Conservation (phyloP, 2,113 vertebrate species). For the Strix uralensis region DNA sequence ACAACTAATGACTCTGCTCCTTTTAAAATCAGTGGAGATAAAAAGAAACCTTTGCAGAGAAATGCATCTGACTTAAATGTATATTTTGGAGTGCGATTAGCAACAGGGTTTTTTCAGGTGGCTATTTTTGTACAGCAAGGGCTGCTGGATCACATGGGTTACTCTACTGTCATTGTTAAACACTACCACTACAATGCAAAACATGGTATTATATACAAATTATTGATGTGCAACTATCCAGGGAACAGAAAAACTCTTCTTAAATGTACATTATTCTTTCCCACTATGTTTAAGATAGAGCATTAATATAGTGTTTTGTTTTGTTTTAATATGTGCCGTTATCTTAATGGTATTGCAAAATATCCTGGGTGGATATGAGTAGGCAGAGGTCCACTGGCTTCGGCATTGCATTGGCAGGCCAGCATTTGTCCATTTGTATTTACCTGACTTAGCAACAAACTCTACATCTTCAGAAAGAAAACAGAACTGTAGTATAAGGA, state of each 20-base stretch:
- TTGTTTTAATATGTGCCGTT: neutral
- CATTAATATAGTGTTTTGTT: neutral
- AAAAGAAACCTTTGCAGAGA: neutral
- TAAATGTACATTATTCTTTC: neutral
- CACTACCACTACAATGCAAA: neutral
- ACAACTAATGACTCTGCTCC: neutral
- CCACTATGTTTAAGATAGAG: neutral
- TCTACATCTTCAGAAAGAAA: constrained; percentile 24
- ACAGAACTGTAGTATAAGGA: neutral
- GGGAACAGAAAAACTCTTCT: neutral
- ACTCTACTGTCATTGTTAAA: neutral
- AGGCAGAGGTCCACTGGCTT: neutral
- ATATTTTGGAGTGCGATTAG: neutral
- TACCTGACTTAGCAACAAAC: constrained; percentile 38
- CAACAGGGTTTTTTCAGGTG: neutral
- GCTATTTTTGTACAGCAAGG: neutral
- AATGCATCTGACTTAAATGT: neutral
- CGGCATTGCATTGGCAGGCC: neutral
- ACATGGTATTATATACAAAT: neutral
- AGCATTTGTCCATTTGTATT: constrained; percentile 23
- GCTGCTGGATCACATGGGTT: neutral
- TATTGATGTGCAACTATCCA: neutral
- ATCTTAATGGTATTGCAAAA: neutral
- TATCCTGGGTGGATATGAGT: neutral
- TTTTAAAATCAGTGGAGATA: neutral